Conservation (phyloP, 2,113 vertebrate genomes). For the Brachyhypopomus occidentalis region DNA sequence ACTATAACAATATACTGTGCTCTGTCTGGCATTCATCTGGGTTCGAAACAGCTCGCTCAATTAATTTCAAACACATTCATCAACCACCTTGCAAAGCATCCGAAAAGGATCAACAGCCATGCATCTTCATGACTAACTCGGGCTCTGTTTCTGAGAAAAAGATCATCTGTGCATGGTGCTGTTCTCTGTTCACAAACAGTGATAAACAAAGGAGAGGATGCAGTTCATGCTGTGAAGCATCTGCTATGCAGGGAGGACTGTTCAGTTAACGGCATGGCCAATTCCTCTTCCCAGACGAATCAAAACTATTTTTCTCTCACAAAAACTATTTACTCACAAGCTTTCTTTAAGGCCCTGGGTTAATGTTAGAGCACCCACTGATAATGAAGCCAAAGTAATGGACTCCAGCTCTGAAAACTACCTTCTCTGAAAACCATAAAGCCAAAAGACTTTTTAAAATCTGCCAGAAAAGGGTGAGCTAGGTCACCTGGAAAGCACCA, state of each 20-base stretch:
- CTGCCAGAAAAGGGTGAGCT: background rate
- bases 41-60: background rate
- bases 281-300: background rate
- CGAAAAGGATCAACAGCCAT: background rate
- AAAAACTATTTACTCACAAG: too few species aligned
- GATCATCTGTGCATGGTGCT: constrained; percentile 9
- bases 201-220: background rate
- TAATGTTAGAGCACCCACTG: constrained; percentile 6
- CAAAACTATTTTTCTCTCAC: background rate
- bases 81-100: background rate
- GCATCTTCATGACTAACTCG: background rate
- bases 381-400: constrained; percentile 22
- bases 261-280: background rate
- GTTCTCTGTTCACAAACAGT: background rate
- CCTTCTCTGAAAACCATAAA: constrained; percentile 27
- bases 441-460: constrained; percentile 30
- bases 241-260: background rate
- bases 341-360: background rate
- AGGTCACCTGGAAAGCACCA: constrained; percentile 11
- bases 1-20: background rate
- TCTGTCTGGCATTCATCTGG: background rate
- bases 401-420: background rate
- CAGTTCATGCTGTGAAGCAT: background rate
- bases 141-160: background rate
- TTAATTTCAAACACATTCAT: background rate